Percentiles rank a stretch among this genome's conserved stretches.
These are phyloP conservation scores for Artemia franciscana DNA, from an alignment of 1,140 invertebrate species.

Conservation along the genomic window DNA sequence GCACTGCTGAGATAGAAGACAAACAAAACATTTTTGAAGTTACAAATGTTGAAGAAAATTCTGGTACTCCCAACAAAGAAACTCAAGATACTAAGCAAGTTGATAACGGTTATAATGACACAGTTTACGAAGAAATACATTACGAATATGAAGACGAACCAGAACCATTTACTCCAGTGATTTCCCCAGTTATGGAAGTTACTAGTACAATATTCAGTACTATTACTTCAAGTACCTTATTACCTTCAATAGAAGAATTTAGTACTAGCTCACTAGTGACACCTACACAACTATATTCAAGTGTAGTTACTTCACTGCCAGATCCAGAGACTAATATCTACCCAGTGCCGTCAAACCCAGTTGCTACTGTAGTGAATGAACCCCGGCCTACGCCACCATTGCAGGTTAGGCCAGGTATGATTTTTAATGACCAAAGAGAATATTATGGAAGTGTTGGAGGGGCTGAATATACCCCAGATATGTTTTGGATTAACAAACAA, in stretches of 20 bases:
- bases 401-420: slow-evolving; percentile 10
- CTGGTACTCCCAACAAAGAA: neutral
- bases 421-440: slow-evolving; percentile 6
- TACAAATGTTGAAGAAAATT: neutral
- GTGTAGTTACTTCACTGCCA: too few relatives aligned
- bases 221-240: neutral
- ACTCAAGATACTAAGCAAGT: neutral
- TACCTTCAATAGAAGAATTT: too few relatives aligned
- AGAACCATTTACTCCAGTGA: neutral
- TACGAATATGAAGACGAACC: neutral
- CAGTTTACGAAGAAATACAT: too few relatives aligned
- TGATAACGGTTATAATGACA: too few relatives aligned
- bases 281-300: neutral
- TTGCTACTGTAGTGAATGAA: neutral
- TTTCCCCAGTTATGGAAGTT: slow-evolving; percentile 4
- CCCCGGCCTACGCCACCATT: slow-evolving; percentile 9
- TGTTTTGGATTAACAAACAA: neutral
- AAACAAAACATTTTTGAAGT: too few relatives aligned
- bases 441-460: slow-evolving; percentile 7
- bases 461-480: slow-evolving; percentile 13
- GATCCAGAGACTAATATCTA: too few relatives aligned
- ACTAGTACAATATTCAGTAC: slow-evolving; percentile 4
- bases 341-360: neutral
- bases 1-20: too few relatives aligned
- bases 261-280: neutral